Evolutionary conservation across 2,113 vertebrate genomes (phyloP), one percentile per base, ranked within the genome.

Genomic region (Megalops atlanticus): DNA sequence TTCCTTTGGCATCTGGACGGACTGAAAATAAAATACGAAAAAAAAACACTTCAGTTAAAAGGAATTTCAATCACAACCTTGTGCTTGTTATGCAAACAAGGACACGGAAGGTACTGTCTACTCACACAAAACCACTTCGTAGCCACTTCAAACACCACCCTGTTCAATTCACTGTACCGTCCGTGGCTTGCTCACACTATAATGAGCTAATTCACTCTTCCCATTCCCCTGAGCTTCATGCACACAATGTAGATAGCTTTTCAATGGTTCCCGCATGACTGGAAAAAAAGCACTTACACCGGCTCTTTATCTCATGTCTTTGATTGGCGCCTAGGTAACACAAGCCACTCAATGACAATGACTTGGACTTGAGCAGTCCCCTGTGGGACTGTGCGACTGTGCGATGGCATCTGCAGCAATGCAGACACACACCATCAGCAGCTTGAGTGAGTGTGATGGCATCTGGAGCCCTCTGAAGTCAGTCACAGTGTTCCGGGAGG

Each of bases 51-150:
- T 68, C 24, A 82, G 74, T 11, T 18, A 43, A 68, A 14, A 52
- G 16, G 78, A 38, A 76, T 47, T 74, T 40, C 45, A 52, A 83
- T 84, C 69, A 74, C 72, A 68, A 81, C n/a, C 49, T 54, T 78
- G 45, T 38, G 39, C 75, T 80, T 82, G 45, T 85, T 80, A 85
- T 78, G 81, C 74, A 77, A 58, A 82, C 45, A 52, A 41, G 76
- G 47, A 77, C 45, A 36, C 21, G 6, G 27, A 1, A 15, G 2
- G 75, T 24, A 38, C 38, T 12, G 14, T 8, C 11, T 54, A 24
- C 49, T 31, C 4, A 35, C 52, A 16, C 15, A 11, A 40, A 18
- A 82, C 41, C 69, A 77, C 77, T 79, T 80, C 38, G 81, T 77
- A 52, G 73, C 72, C 75, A 78, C 76, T 81, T 85, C 72, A 80